Evolutionary conservation across 2,888 invertebrate species (phyloP), one percentile per base, ranked within the genome.

Genomic region (Sepiola atlantica): DNA sequence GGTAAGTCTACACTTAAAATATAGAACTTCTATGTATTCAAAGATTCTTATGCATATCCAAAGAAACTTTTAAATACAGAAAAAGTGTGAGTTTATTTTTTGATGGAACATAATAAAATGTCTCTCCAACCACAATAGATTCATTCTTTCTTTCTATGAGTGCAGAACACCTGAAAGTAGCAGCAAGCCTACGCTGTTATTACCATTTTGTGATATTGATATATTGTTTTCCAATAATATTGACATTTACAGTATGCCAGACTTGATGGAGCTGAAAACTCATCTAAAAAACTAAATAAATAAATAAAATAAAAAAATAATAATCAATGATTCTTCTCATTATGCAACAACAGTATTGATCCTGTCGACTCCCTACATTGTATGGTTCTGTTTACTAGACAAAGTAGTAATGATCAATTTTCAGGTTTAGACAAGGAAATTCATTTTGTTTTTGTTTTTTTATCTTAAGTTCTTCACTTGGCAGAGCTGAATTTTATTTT

Each of bases 171-270:
- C n/a, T 77, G n/a, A 16, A 77, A 77, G 77, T n/a, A 77, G 77
- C 77, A 77, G 28, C 77, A 77, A 77, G 77, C n/a, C 77, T 77
- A 28, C 28, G 16, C 77, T 77, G n/a, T 77, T 77, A 77, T n/a
- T 77, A 77, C 77, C 77, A 77, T 77, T 77, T 77, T 77, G n/a
- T 77, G n/a, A 77, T 77, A 77, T 77, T n/a, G 77, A 77, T 77
- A 14, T 77, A 77, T 77, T 77, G n/a, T n/a, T 77, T 77, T 77
- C 77, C 77, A 77, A 77, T 77, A 77, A 77, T 77, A 77, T 77
- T 77, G 77, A 77, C n/a, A n/a, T 77, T 77, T n/a, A 77, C 77
- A 77, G 77, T 77, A 77, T 77, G 77, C 77, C 77, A 77, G 77
- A 77, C 77, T 77, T 77, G 77, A 77, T n/a, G 77, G 28, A 77